Conservation (phyloP, 2,113 vertebrate genomes). For the Thomomys bottae region DNA sequence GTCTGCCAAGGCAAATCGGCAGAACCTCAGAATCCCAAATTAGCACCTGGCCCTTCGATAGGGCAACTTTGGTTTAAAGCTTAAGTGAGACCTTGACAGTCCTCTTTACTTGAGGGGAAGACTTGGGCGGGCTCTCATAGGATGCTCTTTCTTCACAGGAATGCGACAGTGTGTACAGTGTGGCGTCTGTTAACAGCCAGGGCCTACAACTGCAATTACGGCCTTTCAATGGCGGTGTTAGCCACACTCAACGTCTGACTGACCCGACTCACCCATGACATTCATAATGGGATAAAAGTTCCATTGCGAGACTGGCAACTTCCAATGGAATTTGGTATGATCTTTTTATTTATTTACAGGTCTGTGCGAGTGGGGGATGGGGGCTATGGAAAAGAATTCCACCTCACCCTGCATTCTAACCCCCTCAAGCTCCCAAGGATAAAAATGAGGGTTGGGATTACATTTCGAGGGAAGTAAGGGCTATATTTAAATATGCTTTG, state of each 20-base stretch:
- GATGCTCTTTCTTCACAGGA: conserved; percentile 78
- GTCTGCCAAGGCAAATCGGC: conserved; percentile 63
- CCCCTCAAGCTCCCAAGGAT: conserved; percentile 60
- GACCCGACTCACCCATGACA: conserved; percentile 80
- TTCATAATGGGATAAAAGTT: conserved; percentile 82
- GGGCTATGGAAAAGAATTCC: conserved; percentile 23
- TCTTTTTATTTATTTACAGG: conserved; percentile 80
- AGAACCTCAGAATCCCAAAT: conserved; percentile 79
- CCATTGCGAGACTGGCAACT: conserved; percentile 77
- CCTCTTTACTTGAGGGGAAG: conserved; percentile 62
- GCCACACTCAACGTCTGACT: conserved; percentile 72
- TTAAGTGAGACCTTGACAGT: conserved; percentile 77
- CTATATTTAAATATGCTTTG: conserved; percentile 80
- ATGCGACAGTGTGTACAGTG: conserved; percentile 74
- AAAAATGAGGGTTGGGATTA: conserved; percentile 75
- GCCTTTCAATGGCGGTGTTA: conserved; percentile 78
- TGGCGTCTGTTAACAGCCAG: conserved; percentile 65
- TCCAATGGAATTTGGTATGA: conserved; percentile 77
- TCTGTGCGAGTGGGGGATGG: conserved; percentile 60
- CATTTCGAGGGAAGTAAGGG: conserved; percentile 72
- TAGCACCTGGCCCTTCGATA: conserved; percentile 75
- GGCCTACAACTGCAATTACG: conserved; percentile 78
- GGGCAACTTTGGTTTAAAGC: conserved; percentile 76
- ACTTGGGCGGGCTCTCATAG: conserved; percentile 56
- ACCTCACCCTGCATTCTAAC: neutral